Evolutionary conservation across 2,888 invertebrate genomes (phyloP).

Genomic region (Drosophila prostipennis): DNA sequence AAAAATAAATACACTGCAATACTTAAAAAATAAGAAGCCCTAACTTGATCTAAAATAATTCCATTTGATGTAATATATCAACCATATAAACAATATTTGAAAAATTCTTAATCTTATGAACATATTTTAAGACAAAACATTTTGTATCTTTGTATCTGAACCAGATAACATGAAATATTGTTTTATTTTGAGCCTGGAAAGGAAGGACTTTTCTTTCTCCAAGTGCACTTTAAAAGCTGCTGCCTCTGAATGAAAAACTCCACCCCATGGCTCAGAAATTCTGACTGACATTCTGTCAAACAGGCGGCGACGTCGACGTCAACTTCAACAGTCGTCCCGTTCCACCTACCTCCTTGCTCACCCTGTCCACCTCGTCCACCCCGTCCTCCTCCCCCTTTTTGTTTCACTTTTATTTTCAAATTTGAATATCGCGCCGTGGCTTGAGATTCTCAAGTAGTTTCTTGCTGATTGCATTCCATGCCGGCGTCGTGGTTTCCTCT

Average conservation of each 20-base stretch:
- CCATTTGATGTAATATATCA: too few relatives aligned
- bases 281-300: conserved; percentile 79
- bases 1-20: neutral
- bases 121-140: too few relatives aligned
- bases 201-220: neutral
- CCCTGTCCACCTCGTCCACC: neutral
- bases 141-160: too few relatives aligned
- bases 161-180: neutral
- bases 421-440: conserved; percentile 63
- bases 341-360: conserved; percentile 9
- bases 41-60: too few relatives aligned
- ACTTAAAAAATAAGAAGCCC: neutral
- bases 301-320: conserved; percentile 61
- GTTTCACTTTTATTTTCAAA: conserved; percentile 69
- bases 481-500: conserved; percentile 46
- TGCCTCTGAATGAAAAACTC: conserved; percentile 29
- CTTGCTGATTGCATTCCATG: conserved; percentile 72
- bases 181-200: neutral
- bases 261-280: conserved; percentile 42
- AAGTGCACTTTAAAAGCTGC: conserved; percentile 23
- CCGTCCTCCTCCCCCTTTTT: conserved; percentile 22
- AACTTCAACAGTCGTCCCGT: conserved; percentile 41
- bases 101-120: too few relatives aligned
- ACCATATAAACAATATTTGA: too few relatives aligned
- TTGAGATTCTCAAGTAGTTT: conserved; percentile 74